A percentile compares a stretch with the other conserved stretches of the same genome.
phyloP scores from a whole-genome alignment of 1,140 invertebrate genomes.

The Diabrotica virgifera region DNA sequence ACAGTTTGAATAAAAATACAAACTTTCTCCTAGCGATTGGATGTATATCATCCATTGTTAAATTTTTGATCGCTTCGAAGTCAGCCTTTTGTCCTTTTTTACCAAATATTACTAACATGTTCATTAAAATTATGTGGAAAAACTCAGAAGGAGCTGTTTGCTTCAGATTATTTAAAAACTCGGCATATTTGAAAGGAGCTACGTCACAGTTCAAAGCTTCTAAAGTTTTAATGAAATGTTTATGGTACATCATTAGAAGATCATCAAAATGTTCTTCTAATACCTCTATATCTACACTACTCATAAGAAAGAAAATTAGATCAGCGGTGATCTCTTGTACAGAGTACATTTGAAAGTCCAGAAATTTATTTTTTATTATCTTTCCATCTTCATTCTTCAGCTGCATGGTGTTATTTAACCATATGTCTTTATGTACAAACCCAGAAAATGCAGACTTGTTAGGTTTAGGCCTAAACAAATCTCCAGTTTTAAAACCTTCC shows the following conservation, averaged over 20 bases:
- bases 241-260: conserved; percentile 51
- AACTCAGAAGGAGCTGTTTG: too few relatives aligned
- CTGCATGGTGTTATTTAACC: conserved; percentile 61
- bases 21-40: too few relatives aligned
- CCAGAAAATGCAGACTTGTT: conserved; percentile 48
- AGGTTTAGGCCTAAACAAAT: background rate
- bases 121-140: too few relatives aligned
- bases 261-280: conserved; percentile 45
- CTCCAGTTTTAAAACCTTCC: background rate
- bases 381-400: conserved; percentile 28
- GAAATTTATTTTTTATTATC: conserved; percentile 54
- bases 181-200: background rate
- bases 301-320: conserved; percentile 54
- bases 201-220: conserved; percentile 16
- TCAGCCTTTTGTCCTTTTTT: too few relatives aligned
- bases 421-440: conserved; percentile 58
- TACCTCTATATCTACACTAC: conserved; percentile 47
- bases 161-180: conserved; percentile 6
- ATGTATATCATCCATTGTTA: too few relatives aligned
- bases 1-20: too few relatives aligned
- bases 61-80: too few relatives aligned
- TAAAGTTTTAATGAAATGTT: conserved; percentile 22
- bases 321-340: conserved; percentile 52
- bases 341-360: conserved; percentile 61
- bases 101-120: too few relatives aligned